These are phyloP conservation scores for Metalampra italica DNA, from an alignment of 2,888 invertebrate genomes.

Conservation along the genomic window DNA sequence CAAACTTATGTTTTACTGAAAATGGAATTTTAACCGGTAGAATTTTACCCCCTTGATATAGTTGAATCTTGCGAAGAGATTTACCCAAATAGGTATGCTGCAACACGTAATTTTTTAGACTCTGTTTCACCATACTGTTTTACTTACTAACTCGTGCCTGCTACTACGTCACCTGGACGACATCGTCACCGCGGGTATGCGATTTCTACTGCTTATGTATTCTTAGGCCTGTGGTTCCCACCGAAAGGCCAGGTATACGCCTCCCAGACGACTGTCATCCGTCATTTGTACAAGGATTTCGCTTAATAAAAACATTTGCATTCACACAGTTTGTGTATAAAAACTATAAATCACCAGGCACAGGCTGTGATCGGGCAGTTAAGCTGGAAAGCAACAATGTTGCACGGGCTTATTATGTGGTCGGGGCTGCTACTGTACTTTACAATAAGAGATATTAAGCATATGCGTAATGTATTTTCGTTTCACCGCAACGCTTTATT, in stretches of 20 bases:
- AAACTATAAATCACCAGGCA: slow-evolving; percentile 11
- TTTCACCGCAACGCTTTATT: background rate
- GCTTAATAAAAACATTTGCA: slow-evolving; percentile 45
- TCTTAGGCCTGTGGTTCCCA: slow-evolving; percentile 4
- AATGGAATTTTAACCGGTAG: no score
- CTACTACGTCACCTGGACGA: no score
- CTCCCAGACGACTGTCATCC: slow-evolving; percentile 27
- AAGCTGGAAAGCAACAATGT: slow-evolving; percentile 1
- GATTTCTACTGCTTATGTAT: no score
- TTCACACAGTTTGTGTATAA: slow-evolving; percentile 26
- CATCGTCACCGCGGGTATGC: no score
- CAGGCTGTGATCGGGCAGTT: background rate
- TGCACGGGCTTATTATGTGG: slow-evolving; percentile 2
- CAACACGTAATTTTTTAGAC: no score
- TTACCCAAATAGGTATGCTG: no score
- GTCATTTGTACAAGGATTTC: slow-evolving; percentile 38
- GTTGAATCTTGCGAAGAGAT: no score
- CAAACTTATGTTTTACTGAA: no score
- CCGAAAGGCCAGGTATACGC: slow-evolving; percentile 11
- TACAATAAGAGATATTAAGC: background rate
- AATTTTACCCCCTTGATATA: no score
- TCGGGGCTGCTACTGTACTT: background rate
- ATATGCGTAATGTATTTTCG: background rate
- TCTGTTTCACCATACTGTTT: no score
- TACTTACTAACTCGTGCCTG: no score